Base-by-base conservation (phyloP, 2,797 vertebrate species). In the Xiphophorus birchmanni region DNA sequence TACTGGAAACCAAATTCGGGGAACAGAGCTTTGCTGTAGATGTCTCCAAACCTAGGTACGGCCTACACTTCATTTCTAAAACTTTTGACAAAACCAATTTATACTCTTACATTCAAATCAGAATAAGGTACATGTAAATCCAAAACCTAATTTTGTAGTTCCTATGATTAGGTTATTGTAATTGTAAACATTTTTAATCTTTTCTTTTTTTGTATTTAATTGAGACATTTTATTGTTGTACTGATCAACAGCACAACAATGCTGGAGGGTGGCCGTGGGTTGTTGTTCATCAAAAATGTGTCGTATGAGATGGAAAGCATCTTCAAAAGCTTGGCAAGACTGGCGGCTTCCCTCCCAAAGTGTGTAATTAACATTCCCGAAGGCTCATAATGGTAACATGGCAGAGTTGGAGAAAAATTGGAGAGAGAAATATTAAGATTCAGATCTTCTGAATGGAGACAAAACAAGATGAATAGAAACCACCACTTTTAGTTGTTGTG, bases 281-380 rank as follows among this genome's bases (percentile, higher is more conserved):
- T 15, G 35, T 58, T 2, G 48, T 87, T 95, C 90, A 93, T 95
- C 93, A 93, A 93, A 94, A 92, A 90, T 89, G 89, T 83, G 93
- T 93, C 91, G 87, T 92, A 89, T 84, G 85, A 86, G 83, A 83
- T 88, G 86, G 82, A 60, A 56, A 83, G 76, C 80, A 78, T 84
- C 91, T 94, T 94, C 86, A 92, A 93, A 93, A 91, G 85, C 88
- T 83, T 86, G 86, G 88, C 82, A 86, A 85, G 86, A 86, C 89
- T 83, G 82, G 82, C 76, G 69, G 89, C 80, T 89, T 75, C 77
- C 88, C 88, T 91, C 90, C 91, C 90, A 92, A 86, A 80, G 88
- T 91, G 90, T 79, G 86, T 87, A 93, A 95, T 95, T 94, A 93
- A 92, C 77, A 82, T 75, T 93, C 89, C 87, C 78, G 81, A 73